Base-by-base conservation (phyloP, 1,140 invertebrate species). In the Lasioglossum baleicum region DNA sequence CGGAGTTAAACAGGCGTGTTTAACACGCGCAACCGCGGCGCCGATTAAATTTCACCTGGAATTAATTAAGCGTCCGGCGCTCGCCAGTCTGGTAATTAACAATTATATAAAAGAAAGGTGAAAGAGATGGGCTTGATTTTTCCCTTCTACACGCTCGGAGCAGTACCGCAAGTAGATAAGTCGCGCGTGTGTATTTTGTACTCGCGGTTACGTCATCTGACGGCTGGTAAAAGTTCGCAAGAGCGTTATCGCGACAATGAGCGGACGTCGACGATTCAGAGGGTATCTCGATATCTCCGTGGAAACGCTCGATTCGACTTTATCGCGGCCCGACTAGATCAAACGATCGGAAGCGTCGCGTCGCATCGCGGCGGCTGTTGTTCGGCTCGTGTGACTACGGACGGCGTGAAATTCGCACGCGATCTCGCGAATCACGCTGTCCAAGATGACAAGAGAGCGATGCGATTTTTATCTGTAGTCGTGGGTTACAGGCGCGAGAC, bases 21-120 rank as follows among this genome's bases (percentile, higher is more conserved):
- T 15, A 56, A 11, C 68, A 20, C 22, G 60, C 40, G 58, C 26
- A 8, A 51, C 51, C 44, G 44, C 44, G 44, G 22, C 58, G 35
- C 40, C 71, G 60, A 73, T 73, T 63, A 73, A 73, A 35, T 73
- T 73, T 73, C 44, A 53, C 72, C 40, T 15, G 4, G 26, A 63
- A 63, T 35, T 63, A 31, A 63, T 63, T 31, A 31, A 35, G 11
- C 26, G 61, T 15, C 26, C 61, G 26, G 6, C 8, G 20, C 20
- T 56, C 51, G 56, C 17, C 13, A 35, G 26, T 3, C 61, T 31
- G 4, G 13, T 63, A 35, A 63, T 31, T 67, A 67, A 60, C 35
- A 66, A 67, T 75, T 53, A 66, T 20, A 65, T 7, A 40, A 53
- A 64, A 8, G 70, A 31, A 7, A 61, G 40, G 31, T 6, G 31